phyloP scores from a whole-genome alignment of 2,797 vertebrate genomes.

The Poeciliopsis presidionis region DNA sequence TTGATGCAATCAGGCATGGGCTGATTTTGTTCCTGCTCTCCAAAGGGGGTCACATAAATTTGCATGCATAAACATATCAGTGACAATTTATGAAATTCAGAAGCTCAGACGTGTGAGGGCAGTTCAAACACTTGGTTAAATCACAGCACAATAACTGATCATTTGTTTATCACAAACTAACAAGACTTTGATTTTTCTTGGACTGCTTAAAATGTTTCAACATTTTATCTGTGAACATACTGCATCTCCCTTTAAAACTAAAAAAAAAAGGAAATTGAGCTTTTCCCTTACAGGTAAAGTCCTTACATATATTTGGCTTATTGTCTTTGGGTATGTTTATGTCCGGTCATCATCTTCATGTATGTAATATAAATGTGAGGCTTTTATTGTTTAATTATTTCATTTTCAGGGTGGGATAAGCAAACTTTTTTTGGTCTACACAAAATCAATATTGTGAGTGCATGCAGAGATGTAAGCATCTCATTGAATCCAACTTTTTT shows the following conservation, averaged over 20 bases:
- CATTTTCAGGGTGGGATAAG: neutral
- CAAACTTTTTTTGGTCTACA: neutral
- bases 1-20: constrained; percentile 31
- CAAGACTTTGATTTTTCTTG: neutral
- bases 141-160: neutral
- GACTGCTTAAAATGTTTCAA: neutral
- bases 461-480: neutral
- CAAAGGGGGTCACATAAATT: constrained; percentile 18
- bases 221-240: neutral
- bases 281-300: neutral
- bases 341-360: neutral
- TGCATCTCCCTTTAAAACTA: neutral
- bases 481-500: neutral
- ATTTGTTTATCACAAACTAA: neutral
- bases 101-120: neutral
- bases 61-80: constrained; percentile 12
- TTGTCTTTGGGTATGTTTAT: neutral
- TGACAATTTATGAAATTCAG: neutral
- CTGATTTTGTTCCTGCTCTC: constrained; percentile 11
- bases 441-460: neutral
- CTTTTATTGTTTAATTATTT: neutral
- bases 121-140: neutral
- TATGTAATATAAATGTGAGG: neutral
- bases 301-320: neutral
- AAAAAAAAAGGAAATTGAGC: neutral